Evolutionary conservation across 2,113 vertebrate genomes (phyloP).

Genomic region (Equus quagga): DNA sequence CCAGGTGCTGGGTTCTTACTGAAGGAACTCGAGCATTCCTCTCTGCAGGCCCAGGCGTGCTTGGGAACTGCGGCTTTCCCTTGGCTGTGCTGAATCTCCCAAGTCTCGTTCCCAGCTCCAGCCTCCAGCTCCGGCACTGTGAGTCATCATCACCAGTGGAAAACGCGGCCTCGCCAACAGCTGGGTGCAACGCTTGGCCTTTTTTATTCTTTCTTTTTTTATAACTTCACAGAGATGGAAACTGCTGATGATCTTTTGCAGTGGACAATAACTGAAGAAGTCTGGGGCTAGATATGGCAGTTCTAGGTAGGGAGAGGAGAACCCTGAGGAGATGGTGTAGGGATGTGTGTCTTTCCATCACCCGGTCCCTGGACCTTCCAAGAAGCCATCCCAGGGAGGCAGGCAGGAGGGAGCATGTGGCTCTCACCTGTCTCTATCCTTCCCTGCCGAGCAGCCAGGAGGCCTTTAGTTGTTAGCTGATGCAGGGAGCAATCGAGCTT

Average conservation of each 20-base stretch:
- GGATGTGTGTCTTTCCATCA: not conserved
- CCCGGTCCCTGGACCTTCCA: not conserved
- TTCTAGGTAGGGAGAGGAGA: not conserved
- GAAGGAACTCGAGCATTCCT: constrained; percentile 19
- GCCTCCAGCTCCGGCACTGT: constrained; percentile 49
- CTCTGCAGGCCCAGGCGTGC: constrained; percentile 28
- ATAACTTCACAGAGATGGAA: constrained; percentile 55
- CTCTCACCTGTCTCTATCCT: not conserved
- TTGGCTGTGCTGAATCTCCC: not conserved
- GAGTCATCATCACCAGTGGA: constrained; percentile 66
- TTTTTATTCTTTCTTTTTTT: not conserved
- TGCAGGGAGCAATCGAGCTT: not conserved
- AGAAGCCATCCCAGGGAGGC: not conserved
- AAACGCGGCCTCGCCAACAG: constrained; percentile 53
- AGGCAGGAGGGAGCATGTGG: not conserved
- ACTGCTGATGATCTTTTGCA: constrained; percentile 60
- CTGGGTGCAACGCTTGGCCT: constrained; percentile 62
- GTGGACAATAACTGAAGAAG: constrained; percentile 1
- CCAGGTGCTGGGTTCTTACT: not conserved
- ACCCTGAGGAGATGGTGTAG: not conserved
- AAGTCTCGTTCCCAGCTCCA: constrained; percentile 49
- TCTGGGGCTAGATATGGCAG: not conserved
- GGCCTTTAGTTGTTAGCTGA: not conserved
- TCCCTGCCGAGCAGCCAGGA: not conserved
- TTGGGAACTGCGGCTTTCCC: constrained; percentile 26